Conservation (phyloP, 2,113 vertebrate genomes). For the Scomber scombrus region DNA sequence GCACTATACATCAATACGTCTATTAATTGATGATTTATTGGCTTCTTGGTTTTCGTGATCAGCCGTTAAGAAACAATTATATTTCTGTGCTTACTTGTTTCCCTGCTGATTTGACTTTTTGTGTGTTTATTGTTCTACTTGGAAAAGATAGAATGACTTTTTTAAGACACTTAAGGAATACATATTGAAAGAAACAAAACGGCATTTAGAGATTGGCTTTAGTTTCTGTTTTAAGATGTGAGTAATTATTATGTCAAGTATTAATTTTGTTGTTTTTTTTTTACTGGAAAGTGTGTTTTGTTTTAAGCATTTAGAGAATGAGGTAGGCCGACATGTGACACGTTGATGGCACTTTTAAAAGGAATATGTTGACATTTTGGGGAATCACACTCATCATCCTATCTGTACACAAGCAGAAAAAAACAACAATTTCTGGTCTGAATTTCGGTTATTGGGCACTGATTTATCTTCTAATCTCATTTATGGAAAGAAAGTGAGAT, state of each 20-base stretch:
- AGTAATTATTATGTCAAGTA: neutral
- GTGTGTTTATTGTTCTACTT: too few relatives aligned
- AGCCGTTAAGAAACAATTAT: neutral
- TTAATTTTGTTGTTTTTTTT: neutral
- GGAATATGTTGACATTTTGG: too few relatives aligned
- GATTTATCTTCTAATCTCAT: neutral
- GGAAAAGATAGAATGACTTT: too few relatives aligned
- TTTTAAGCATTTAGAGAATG: too few relatives aligned
- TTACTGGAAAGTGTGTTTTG: neutral
- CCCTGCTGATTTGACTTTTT: too few relatives aligned
- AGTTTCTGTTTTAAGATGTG: neutral
- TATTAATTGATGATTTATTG: neutral
- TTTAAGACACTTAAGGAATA: neutral
- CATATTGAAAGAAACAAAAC: neutral
- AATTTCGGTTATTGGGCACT: too few relatives aligned
- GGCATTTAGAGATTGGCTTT: neutral
- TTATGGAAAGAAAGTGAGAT: too few relatives aligned
- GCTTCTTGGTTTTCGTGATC: neutral
- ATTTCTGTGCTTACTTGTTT: slow-evolving; percentile 7
- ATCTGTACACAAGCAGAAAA: too few relatives aligned
- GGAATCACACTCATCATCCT: too few relatives aligned
- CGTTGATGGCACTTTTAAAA: too few relatives aligned
- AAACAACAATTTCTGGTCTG: too few relatives aligned
- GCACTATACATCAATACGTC: neutral
- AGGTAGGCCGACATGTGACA: too few relatives aligned